Conservation (phyloP, 1,140 invertebrate species). For the Zaprionus africanus region DNA sequence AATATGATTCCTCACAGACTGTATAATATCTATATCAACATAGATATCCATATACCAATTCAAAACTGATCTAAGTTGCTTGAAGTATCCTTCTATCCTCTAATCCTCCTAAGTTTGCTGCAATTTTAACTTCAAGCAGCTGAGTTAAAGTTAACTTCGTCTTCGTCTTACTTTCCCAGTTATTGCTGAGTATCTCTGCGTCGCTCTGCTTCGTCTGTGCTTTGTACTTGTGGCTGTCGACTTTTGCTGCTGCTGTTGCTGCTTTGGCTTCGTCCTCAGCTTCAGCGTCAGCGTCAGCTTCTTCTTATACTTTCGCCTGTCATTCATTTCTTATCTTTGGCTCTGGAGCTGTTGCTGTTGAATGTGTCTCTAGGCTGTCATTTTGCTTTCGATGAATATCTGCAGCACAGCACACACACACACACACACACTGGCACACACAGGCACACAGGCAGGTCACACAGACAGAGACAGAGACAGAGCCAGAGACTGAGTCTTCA, state of each 20-base stretch:
- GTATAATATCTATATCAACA: background rate
- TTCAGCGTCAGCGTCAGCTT: constrained; percentile 7
- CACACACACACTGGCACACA: constrained; percentile 16
- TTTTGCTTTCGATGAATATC: constrained; percentile 84
- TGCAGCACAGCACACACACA: constrained; percentile 34
- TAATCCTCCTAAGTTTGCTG: background rate
- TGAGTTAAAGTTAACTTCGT: background rate
- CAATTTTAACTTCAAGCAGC: background rate
- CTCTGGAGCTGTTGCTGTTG: constrained; percentile 52
- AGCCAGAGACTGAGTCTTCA: constrained; percentile 57
- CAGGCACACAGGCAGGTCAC: constrained; percentile 5
- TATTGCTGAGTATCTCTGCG: background rate
- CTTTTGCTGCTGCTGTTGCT: background rate
- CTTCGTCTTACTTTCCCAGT: background rate
- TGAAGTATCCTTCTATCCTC: background rate
- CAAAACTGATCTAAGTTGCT: background rate
- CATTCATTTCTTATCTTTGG: constrained; percentile 79
- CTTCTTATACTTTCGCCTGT: constrained; percentile 57
- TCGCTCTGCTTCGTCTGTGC: background rate
- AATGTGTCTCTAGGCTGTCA: constrained; percentile 84
- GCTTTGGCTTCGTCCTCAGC: background rate
- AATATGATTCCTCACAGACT: too few species aligned
- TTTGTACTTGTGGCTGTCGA: constrained; percentile 18
- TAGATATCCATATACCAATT: background rate
- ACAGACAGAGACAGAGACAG: constrained; percentile 23